Evolutionary conservation across 2,888 invertebrate species (phyloP), one percentile per base, ranked within the genome.

Genomic region (Acleris literana): DNA sequence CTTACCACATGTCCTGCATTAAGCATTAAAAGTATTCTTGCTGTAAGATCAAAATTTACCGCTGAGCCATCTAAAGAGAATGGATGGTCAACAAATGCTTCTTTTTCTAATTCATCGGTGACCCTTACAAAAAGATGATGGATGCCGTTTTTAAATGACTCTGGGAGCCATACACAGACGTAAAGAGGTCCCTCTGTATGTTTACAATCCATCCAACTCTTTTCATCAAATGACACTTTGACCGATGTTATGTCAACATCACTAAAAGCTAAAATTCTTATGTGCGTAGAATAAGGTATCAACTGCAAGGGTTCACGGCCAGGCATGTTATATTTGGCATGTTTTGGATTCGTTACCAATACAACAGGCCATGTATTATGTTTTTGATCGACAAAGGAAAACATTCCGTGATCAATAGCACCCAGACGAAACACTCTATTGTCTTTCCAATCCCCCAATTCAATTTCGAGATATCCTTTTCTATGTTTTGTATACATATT

Each of bases 361-460:
- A 96, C 93, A 29, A 97, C 90, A 9, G 98, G 98, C 97, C 97
- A 98, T 17, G 94, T 89, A 70, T 95, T 93, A 81, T 97, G 95
- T 72, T 92, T 93, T 60, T 96, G 93, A 86, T 98, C 98, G 64
- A 94, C 91, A 88, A 98, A 98, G 39, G 97, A 97, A 81, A 98
- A 95, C 72, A 97, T 89, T 54, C 97, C 98, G 85, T 98, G 97
- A 87, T 98, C 98, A 72, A 98, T 94, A n/a, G 96, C 97, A 70
- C 95, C 94, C 58, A 98, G 83, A 48, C 98, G 94, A 88, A 94
- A 97, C 96, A 96, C 94, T 90, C 98, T 93, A 80, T 96, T 96
- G 77, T 97, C 96, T 87, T 97, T 98, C 98, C 98, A 98, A 89
- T 98, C 98, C 9, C 96, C 97, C 62, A 98, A 88, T 88, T 98